Percentiles rank a stretch among this genome's conserved stretches.
Evolutionary conservation across 2,888 invertebrate genomes (phyloP).

Genomic region (Diarsia mendica): DNA sequence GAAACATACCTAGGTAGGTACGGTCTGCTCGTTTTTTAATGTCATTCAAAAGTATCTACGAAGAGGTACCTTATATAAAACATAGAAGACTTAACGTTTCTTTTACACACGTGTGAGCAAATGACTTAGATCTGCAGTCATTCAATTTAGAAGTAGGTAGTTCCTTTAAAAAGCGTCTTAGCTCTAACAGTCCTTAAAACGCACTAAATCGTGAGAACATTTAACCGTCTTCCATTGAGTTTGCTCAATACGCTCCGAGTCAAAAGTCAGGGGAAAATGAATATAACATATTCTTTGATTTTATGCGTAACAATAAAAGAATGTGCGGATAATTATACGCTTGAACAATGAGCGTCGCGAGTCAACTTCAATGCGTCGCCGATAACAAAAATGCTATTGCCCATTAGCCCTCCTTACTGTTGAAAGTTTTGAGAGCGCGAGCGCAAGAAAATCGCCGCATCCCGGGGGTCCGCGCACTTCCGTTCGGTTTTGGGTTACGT

Average conservation of each 20-base stretch:
- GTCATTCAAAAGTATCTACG: not conserved
- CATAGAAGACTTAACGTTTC: not conserved
- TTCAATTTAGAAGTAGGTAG: conserved; percentile 18
- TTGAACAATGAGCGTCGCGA: conserved; percentile 85
- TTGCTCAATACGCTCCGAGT: conserved; percentile 84
- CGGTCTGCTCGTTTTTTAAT: not conserved
- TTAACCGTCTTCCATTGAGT: conserved; percentile 88
- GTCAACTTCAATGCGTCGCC: conserved; percentile 85
- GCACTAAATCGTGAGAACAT: conserved; percentile 87
- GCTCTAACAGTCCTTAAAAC: conserved; percentile 67
- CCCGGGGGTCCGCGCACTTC: conserved; percentile 88
- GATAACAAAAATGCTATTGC: conserved; percentile 82
- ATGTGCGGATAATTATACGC: conserved; percentile 87
- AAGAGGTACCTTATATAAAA: not conserved
- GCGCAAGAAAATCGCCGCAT: conserved; percentile 87
- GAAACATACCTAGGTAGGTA: too few species aligned
- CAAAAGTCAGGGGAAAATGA: conserved; percentile 88
- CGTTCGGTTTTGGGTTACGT: conserved; percentile 87
- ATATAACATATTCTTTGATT: conserved; percentile 89
- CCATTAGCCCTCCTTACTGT: conserved; percentile 83
- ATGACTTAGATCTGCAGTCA: not conserved
- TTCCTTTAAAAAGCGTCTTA: conserved; percentile 31
- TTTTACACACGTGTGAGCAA: not conserved
- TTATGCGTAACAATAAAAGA: conserved; percentile 85
- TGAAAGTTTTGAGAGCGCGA: conserved; percentile 79